A percentile compares a stretch with the other conserved stretches of the same genome.
Conservation (phyloP, 2,888 invertebrate species). For the Digitonthophagus gazella region DNA sequence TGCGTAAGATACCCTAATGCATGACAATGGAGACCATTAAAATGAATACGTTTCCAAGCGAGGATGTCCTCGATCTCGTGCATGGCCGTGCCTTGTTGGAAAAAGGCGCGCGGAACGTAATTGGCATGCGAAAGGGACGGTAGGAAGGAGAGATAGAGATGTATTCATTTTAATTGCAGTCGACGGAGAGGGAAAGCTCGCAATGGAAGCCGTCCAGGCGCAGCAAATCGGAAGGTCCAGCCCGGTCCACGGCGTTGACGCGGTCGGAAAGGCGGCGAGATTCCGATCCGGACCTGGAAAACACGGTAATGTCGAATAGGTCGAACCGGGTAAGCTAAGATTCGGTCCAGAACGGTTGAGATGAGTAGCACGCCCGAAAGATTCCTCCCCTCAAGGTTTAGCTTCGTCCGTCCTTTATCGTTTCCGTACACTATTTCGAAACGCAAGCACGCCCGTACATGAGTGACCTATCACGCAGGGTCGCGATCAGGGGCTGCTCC, state of each 20-base stretch:
- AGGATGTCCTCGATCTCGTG: conserved; percentile 26
- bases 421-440: neutral
- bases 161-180: conserved; percentile 58
- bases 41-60: conserved; percentile 49
- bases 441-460: conserved; percentile 7
- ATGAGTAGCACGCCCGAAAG: conserved; percentile 2
- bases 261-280: conserved; percentile 49
- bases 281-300: conserved; percentile 50
- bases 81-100: conserved; percentile 17
- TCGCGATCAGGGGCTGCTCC: conserved; percentile 62
- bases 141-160: conserved; percentile 43
- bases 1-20: conserved; percentile 29
- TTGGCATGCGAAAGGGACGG: conserved; percentile 29
- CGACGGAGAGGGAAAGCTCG: conserved; percentile 63
- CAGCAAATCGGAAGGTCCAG: conserved; percentile 78
- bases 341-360: conserved; percentile 5
- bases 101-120: conserved; percentile 16
- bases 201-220: conserved; percentile 65
- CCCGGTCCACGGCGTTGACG: conserved; percentile 44
- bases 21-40: conserved; percentile 42
- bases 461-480: conserved; percentile 35
- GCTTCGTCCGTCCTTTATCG: neutral
- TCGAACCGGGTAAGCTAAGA: conserved; percentile 21
- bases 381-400: conserved; percentile 2
- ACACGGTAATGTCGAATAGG: conserved; percentile 42